A percentile compares a stretch with the other conserved stretches of the same genome.
phyloP scores from a whole-genome alignment of 35 echinoderm and acorn worm genomes.

The Chiridota heheva region DNA sequence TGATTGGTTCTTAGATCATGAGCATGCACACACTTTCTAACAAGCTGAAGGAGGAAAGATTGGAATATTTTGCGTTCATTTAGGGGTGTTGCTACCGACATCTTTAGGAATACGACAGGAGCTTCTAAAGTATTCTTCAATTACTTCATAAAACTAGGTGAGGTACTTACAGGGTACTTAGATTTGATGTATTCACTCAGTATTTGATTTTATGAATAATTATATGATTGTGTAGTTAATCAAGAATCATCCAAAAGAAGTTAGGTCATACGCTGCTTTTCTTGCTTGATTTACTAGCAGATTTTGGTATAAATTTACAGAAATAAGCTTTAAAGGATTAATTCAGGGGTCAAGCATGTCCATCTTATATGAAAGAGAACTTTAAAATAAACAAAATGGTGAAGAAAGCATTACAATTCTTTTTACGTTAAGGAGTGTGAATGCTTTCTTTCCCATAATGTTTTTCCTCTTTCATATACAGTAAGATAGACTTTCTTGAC shows the following conservation, averaged over 20 bases:
- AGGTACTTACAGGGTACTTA: not conserved
- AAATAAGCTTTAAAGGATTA: too few relatives aligned
- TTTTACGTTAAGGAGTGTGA: too few relatives aligned
- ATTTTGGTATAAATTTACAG: too few relatives aligned
- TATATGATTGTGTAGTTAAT: not conserved
- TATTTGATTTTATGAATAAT: not conserved
- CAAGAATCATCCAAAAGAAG: not conserved
- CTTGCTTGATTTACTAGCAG: not conserved
- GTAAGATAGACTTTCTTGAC: too few relatives aligned
- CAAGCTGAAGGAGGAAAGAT: constrained; percentile 33
- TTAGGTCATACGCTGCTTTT: not conserved
- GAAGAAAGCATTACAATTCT: too few relatives aligned
- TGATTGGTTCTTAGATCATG: constrained; percentile 29
- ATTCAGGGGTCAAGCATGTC: too few relatives aligned
- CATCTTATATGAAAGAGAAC: too few relatives aligned
- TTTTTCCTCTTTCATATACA: too few relatives aligned
- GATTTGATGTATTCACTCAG: not conserved
- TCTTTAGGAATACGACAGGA: not conserved
- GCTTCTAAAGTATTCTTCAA: not conserved
- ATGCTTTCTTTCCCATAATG: too few relatives aligned
- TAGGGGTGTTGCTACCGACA: constrained; percentile 44
- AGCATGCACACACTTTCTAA: constrained; percentile 5
- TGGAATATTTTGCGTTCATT: constrained; percentile 29
- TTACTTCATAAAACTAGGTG: not conserved
- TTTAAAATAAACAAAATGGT: too few relatives aligned